Conservation (phyloP, 1,140 invertebrate species). For the Oryctes rhinoceros region DNA sequence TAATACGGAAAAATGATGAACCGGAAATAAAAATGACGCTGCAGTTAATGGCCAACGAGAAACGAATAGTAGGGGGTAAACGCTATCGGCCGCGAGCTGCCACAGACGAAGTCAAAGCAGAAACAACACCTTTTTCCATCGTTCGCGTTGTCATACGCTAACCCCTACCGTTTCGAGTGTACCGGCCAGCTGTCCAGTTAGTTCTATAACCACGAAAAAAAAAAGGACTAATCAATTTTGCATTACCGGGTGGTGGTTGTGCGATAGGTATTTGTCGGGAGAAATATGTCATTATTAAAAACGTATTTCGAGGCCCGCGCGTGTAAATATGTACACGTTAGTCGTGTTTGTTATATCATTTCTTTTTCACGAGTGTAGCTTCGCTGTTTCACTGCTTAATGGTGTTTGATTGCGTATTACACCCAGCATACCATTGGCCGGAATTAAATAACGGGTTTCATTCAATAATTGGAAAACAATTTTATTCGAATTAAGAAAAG, state of each 20-base stretch:
- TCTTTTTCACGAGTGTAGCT: slow-evolving; percentile 16
- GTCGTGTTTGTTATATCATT: slow-evolving; percentile 29
- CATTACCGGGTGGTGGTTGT: slow-evolving; percentile 9
- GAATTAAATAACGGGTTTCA: slow-evolving; percentile 16
- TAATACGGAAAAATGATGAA: slow-evolving; percentile 8
- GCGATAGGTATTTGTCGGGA: slow-evolving; percentile 22
- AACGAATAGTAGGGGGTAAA: not conserved
- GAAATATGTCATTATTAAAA: slow-evolving; percentile 37
- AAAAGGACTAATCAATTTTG: slow-evolving; percentile 32
- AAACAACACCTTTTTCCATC: slow-evolving; percentile 18
- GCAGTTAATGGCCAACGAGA: not conserved
- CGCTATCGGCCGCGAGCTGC: not conserved
- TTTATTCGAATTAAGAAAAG: slow-evolving; percentile 32
- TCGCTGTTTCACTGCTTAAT: not conserved
- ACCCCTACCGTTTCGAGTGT: not conserved
- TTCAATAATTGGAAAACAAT: slow-evolving; percentile 12
- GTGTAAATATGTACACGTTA: slow-evolving; percentile 13
- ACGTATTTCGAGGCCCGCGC: slow-evolving; percentile 26
- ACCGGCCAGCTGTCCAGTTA: slow-evolving; percentile 24
- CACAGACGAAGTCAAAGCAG: not conserved
- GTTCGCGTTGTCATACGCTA: not conserved
- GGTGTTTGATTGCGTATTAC: slow-evolving; percentile 30
- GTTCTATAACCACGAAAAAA: not conserved
- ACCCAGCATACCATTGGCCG: not conserved
- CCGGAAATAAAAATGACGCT: slow-evolving; percentile 18